Conservation (phyloP, 2,888 invertebrate genomes). For the Pyralis farinalis region DNA sequence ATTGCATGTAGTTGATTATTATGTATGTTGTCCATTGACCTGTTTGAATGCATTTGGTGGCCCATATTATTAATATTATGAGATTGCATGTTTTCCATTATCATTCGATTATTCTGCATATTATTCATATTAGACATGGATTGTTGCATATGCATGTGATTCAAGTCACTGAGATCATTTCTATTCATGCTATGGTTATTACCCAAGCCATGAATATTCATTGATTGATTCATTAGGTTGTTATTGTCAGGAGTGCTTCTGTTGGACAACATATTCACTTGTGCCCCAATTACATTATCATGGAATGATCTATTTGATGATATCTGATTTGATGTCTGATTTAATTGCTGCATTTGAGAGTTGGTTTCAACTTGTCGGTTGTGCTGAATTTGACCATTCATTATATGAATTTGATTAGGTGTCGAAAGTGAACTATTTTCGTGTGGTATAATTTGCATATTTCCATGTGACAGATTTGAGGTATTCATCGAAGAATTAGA, state of each 20-base stretch:
- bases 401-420: conserved; percentile 70
- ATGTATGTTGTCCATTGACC: conserved; percentile 67
- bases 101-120: conserved; percentile 70
- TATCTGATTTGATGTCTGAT: conserved; percentile 50
- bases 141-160: conserved; percentile 72
- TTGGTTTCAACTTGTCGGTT: conserved; percentile 56
- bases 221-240: conserved; percentile 62
- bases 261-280: conserved; percentile 53
- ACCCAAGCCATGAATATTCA: conserved; percentile 60
- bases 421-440: conserved; percentile 53
- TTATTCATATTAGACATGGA: conserved; percentile 55
- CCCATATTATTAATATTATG: conserved; percentile 61
- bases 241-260: conserved; percentile 59
- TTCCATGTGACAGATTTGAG: conserved; percentile 58
- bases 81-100: conserved; percentile 68
- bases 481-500: conserved; percentile 44
- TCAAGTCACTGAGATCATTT: conserved; percentile 57
- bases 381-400: conserved; percentile 74
- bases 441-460: conserved; percentile 65
- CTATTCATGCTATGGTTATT: conserved; percentile 58
- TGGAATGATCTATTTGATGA: conserved; percentile 55
- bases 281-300: conserved; percentile 55
- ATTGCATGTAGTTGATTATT: conserved; percentile 64
- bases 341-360: conserved; percentile 59
- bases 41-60: conserved; percentile 64